A percentile compares a stretch with the other conserved stretches of the same genome.
phyloP scores from a whole-genome alignment of 2,113 vertebrate genomes.

The Panurus biarmicus region DNA sequence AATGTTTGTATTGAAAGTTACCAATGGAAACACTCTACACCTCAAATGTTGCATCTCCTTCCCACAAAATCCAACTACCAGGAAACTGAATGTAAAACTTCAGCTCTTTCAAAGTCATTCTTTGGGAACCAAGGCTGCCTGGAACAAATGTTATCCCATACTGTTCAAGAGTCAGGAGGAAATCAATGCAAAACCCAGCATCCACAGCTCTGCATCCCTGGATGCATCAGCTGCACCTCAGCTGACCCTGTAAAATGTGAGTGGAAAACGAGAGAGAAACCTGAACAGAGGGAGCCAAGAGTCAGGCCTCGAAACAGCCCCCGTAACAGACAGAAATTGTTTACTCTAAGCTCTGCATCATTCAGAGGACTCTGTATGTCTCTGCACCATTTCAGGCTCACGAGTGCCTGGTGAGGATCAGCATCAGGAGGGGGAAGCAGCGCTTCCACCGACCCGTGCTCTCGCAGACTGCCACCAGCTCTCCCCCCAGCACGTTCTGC shows the following conservation, averaged over 20 bases:
- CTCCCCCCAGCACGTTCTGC: background rate
- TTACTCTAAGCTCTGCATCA: background rate
- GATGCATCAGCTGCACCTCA: background rate
- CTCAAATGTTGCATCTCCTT: background rate
- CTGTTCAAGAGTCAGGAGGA: background rate
- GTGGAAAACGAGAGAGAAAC: background rate
- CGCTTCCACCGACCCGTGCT: fast-evolving
- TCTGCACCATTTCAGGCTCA: background rate
- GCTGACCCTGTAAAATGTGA: background rate
- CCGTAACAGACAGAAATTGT: background rate
- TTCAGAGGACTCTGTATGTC: background rate
- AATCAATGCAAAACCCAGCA: background rate
- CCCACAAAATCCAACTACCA: background rate
- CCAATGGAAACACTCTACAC: background rate
- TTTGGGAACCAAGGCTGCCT: background rate
- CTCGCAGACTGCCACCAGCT: background rate
- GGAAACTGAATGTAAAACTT: background rate
- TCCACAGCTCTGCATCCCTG: background rate
- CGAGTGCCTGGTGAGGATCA: too few relatives aligned
- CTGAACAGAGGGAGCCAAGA: background rate
- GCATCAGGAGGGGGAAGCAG: background rate
- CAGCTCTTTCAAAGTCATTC: background rate
- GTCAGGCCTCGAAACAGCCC: background rate
- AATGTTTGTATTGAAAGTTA: background rate
- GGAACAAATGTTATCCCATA: background rate